phyloP scores from a whole-genome alignment of 2,113 vertebrate species.

The mouse (Mus musculus) region GRCm39 chr2:43713501-43714000 shows the following conservation, averaged over 20 bases:
- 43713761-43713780: not conserved
- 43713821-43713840: not conserved
- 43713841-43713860: not conserved
- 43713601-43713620: slow-evolving; percentile 34
- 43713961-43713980: not conserved
- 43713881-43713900: not conserved
- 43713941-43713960: not conserved
- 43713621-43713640: not conserved
- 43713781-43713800: not conserved
- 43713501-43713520: not conserved
- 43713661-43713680: not conserved
- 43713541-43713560: not conserved
- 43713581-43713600: not conserved
- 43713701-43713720: slow-evolving; percentile 18
- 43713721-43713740: not conserved
- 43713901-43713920: not conserved
- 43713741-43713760: not conserved
- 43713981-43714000: not conserved
- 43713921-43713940: not conserved
- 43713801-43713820: not conserved
- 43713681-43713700: not conserved
- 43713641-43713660: not conserved
- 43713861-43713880: not conserved
- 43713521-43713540: not conserved
- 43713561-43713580: not conserved